These are phyloP conservation scores for Trogon surrucura DNA, from an alignment of 2,113 vertebrate species.

Conservation along the genomic window DNA sequence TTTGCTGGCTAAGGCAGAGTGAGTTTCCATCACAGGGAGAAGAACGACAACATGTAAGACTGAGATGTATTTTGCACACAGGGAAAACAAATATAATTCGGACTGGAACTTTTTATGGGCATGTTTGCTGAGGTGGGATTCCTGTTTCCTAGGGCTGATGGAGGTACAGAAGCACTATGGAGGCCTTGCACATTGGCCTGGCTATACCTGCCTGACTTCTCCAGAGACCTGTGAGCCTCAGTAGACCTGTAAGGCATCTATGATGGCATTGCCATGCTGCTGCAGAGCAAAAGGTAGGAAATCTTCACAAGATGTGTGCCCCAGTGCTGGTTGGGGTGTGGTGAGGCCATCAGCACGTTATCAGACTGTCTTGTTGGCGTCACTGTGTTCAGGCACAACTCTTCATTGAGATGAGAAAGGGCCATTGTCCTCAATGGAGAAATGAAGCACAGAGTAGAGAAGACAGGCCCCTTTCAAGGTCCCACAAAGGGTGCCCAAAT, in stretches of 20 bases:
- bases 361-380: background rate
- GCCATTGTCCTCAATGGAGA: background rate
- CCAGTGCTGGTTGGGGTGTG: background rate
- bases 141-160: background rate
- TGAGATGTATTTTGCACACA: background rate
- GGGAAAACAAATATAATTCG: background rate
- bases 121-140: background rate
- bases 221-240: background rate
- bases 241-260: background rate
- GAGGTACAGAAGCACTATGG: background rate
- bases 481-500: background rate
- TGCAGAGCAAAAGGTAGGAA: background rate
- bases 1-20: background rate
- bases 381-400: background rate
- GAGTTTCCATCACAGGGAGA: background rate
- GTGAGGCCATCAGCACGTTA: background rate
- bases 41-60: background rate
- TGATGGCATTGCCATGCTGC: background rate
- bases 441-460: background rate
- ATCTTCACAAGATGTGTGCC: background rate
- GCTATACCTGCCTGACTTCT: background rate
- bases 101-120: background rate
- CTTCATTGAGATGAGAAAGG: background rate
- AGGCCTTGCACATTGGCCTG: background rate
- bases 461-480: background rate